Conservation (phyloP, 2,797 vertebrate genomes). For the Bucorvus abyssinicus region DNA sequence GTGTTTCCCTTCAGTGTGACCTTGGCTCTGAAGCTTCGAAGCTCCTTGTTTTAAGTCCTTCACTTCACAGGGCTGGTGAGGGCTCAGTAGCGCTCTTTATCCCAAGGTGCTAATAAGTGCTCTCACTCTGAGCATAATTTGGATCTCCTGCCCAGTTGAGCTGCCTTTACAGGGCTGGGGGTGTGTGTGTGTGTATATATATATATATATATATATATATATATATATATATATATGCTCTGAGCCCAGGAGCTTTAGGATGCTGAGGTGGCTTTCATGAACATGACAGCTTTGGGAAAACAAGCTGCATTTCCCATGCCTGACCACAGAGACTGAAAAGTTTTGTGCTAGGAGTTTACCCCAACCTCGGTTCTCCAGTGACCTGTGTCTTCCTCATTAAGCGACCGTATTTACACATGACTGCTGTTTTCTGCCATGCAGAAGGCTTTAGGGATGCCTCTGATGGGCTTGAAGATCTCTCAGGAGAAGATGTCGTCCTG, state of each 20-base stretch:
- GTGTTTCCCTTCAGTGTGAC: neutral
- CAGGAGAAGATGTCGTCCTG: neutral
- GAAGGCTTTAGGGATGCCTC: neutral
- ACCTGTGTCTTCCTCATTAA: neutral
- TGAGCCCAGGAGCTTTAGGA: neutral
- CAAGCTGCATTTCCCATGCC: fast-evolving
- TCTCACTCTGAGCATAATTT: neutral
- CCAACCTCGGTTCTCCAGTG: neutral
- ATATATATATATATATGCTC: no score
- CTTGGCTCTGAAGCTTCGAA: neutral
- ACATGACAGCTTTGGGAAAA: neutral
- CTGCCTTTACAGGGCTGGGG: neutral
- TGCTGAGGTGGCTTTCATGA: neutral
- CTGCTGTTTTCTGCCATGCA: fast-evolving
- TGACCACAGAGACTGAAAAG: neutral
- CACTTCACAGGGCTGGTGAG: neutral
- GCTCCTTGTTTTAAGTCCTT: neutral
- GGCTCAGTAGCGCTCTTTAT: neutral
- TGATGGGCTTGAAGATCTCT: neutral
- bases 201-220: neutral
- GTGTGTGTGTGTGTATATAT: neutral
- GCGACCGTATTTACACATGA: fast-evolving
- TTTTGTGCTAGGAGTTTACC: neutral
- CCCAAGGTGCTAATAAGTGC: neutral
- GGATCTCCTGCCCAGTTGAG: neutral